Base-by-base conservation (phyloP, 2,113 vertebrate genomes). In the Nyctereutes procyonoides region DNA sequence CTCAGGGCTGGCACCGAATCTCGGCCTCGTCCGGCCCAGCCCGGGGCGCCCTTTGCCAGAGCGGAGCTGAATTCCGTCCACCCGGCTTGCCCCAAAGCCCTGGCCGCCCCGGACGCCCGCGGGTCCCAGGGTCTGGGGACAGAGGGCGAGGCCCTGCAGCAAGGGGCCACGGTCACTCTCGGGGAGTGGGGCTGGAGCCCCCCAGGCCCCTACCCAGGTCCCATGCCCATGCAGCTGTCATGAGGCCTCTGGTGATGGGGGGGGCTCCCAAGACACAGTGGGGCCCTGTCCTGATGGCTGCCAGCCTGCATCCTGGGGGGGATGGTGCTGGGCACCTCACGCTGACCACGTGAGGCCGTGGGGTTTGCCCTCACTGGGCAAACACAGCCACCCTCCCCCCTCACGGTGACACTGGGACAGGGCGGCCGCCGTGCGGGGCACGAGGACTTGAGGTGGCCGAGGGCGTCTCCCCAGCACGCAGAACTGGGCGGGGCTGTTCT, bases 1-100 rank as follows among this genome's bases (percentile, higher is more conserved):
- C 30, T 35, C 0, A 2, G 0, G 51, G 62, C 22, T 3, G 2
- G 11, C 58, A 30, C 0, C 0, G 4, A 20, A 16, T 30, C 55
- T 32, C 5, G 3, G 24, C 48, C n/a, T 38, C 13, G 0, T 11
- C 55, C 19, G 19, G 38, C 38, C 86, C 71, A 30, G 2, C 8
- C 67, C 11, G 9, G 73, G 51, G 53, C 1, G 3, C 24, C 20
- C 16, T 14, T 65, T 30, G 22, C 2, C 24, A 48, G 16, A 63
- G 48, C n/a, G 55, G 10, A 51, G 19, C 12, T 22, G 30, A 43
- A 5, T 12, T 16, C 10, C 0, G 2, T 60, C 19, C 38, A 26
- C 20, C 65, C 65, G 1, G 26, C 28, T 92, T 67, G 17, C 30
- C 81, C n/a, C 0, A 3, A 28, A 10, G 56, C 13, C 32, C 65